Evolutionary conservation across 2,113 vertebrate species (phyloP).

Genomic region (Corapipo altera): DNA sequence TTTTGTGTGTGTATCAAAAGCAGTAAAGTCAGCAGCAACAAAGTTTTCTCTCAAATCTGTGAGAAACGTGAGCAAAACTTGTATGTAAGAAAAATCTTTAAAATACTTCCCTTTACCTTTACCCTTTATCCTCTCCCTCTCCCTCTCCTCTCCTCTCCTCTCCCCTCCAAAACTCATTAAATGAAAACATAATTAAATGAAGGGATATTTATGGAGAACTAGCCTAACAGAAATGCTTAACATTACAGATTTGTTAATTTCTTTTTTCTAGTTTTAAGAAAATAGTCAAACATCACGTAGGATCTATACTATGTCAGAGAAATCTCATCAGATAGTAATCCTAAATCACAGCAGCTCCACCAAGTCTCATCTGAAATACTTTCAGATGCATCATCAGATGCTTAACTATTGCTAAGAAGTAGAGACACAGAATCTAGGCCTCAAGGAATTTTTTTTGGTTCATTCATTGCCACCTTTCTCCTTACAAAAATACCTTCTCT

Average conservation of each 20-base stretch:
- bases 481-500: neutral
- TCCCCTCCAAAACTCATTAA: neutral
- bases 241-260: neutral
- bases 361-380: neutral
- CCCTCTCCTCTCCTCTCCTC: too few species aligned
- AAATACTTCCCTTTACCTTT: neutral
- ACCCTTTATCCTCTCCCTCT: too few species aligned
- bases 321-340: neutral
- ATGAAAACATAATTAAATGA: neutral
- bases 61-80: neutral
- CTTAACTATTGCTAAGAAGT: neutral
- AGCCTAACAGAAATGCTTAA: neutral
- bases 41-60: neutral
- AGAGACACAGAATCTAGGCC: neutral
- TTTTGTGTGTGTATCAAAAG: neutral
- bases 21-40: neutral
- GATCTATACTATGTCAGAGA: neutral
- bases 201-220: neutral
- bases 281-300: neutral
- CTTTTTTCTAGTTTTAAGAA: neutral
- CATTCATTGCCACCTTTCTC: neutral
- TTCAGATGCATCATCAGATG: neutral
- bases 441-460: neutral
- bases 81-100: neutral
- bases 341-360: neutral